phyloP scores from a whole-genome alignment of 2,888 invertebrate genomes.

The Punctoribates punctum region DNA sequence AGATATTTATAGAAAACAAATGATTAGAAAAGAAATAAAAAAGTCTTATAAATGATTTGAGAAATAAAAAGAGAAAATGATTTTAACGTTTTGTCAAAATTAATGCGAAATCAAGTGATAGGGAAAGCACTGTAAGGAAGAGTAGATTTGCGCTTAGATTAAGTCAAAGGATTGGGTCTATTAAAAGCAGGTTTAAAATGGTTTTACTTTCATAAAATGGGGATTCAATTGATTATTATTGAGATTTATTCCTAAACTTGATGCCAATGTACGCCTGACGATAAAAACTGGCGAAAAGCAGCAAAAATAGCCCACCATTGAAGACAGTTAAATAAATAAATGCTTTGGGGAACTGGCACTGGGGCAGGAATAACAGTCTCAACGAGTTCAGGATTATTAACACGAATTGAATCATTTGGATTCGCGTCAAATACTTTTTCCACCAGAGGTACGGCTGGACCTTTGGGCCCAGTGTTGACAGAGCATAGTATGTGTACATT shows the following conservation, averaged over 20 bases:
- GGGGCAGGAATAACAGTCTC: constrained; percentile 51
- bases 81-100: no score
- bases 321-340: constrained; percentile 55
- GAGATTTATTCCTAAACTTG: constrained; percentile 14
- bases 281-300: constrained; percentile 55
- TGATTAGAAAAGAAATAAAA: no score
- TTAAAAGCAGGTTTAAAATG: no score
- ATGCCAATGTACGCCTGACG: constrained; percentile 41
- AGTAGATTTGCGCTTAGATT: no score
- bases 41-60: no score
- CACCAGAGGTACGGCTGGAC: constrained; percentile 56
- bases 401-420: constrained; percentile 53
- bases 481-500: constrained; percentile 56
- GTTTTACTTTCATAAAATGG: no score
- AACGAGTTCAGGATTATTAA: constrained; percentile 46
- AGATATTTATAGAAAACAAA: no score
- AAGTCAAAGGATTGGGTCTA: no score
- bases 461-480: constrained; percentile 55
- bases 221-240: neutral
- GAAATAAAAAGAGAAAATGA: no score
- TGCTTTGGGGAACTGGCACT: constrained; percentile 54
- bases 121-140: no score
- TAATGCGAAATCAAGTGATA: no score
- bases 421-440: constrained; percentile 56
- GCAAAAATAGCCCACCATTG: constrained; percentile 55